phyloP scores from a whole-genome alignment of 2,888 invertebrate species.

The Oasisia sp. region DNA sequence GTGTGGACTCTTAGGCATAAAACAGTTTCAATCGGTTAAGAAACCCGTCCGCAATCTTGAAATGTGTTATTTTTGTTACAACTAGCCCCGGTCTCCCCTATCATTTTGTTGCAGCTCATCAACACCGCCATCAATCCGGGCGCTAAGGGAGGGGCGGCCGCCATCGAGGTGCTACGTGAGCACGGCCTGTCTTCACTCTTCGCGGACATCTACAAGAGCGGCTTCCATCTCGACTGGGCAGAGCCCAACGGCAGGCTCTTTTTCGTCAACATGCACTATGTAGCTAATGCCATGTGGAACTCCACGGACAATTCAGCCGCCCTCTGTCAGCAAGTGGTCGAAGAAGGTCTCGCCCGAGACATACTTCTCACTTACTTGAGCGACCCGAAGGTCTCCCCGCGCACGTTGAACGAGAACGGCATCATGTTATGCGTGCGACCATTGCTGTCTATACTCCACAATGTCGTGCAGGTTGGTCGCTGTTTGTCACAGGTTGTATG shows the following conservation, averaged over 20 bases:
- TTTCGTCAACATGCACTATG: background rate
- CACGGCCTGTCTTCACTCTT: background rate
- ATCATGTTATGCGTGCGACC: background rate
- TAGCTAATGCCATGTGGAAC: background rate
- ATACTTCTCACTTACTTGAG: background rate
- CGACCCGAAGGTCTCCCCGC: background rate
- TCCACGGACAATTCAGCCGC: background rate
- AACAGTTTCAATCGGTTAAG: too few species aligned
- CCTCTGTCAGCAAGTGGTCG: background rate
- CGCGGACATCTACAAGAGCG: background rate
- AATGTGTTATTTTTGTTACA: too few species aligned
- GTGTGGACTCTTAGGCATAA: too few species aligned
- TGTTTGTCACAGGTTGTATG: too few species aligned
- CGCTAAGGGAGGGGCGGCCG: background rate
- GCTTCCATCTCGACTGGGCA: background rate
- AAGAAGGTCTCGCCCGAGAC: background rate
- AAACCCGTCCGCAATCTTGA: too few species aligned
- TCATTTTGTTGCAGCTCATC: background rate
- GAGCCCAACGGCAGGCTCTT: background rate
- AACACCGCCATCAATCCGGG: background rate
- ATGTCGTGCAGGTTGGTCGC: background rate
- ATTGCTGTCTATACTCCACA: background rate
- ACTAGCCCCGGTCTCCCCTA: too few species aligned
- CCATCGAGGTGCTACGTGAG: background rate
- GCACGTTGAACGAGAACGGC: background rate